A percentile compares a stretch with the other conserved stretches of the same genome.
These are phyloP conservation scores for Catocala fraxini DNA, from an alignment of 2,888 invertebrate genomes.

Conservation along the genomic window DNA sequence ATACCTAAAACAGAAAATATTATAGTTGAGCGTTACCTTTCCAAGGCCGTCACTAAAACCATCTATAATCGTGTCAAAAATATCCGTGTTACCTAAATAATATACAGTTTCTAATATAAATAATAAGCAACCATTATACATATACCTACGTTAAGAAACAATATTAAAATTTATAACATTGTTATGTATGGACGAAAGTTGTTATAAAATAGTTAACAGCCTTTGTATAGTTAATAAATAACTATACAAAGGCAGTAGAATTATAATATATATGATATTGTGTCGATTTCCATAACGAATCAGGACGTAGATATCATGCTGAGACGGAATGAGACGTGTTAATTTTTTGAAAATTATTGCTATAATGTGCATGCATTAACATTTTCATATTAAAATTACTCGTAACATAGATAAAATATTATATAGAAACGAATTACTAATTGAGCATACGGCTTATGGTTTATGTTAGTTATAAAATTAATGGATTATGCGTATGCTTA, in stretches of 20 bases:
- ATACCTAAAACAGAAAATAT: too few species aligned
- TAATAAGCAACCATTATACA: too few species aligned
- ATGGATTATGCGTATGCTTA: too few species aligned
- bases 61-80: too few species aligned
- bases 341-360: constrained; percentile 34
- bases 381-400: constrained; percentile 22
- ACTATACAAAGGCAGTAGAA: constrained; percentile 4
- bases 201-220: constrained; percentile 2
- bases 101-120: too few species aligned
- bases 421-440: not conserved
- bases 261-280: constrained; percentile 15
- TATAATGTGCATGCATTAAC: constrained; percentile 20
- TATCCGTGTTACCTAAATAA: too few species aligned
- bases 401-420: constrained; percentile 1
- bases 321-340: constrained; percentile 44
- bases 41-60: too few species aligned
- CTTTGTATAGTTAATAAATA: too few species aligned
- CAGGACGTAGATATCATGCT: constrained; percentile 47
- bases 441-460: not conserved
- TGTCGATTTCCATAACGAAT: constrained; percentile 45
- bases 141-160: too few species aligned
- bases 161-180: too few species aligned
- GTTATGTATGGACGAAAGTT: not conserved
- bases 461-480: not conserved
- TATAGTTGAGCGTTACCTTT: too few species aligned